Evolutionary conservation across 23 tunicate species (phyloP).

Genomic region (Trididemnum miniatum): DNA sequence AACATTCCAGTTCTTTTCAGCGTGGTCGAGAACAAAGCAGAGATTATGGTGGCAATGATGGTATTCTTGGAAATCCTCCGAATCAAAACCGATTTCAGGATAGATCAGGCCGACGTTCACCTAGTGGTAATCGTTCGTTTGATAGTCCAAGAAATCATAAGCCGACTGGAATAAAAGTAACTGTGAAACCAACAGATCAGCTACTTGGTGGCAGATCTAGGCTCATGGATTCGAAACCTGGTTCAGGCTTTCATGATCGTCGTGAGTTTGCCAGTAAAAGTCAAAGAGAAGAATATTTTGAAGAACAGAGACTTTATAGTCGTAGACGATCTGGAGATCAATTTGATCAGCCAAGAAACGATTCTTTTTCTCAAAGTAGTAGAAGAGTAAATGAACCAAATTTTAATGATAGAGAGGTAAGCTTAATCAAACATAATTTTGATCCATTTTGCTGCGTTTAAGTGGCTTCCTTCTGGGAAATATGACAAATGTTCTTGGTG

Average conservation of each 20-base stretch:
- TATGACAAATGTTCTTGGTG: no score
- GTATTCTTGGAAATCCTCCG: neutral
- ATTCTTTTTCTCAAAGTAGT: slow-evolving; percentile 25
- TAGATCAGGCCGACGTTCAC: neutral
- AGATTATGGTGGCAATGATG: neutral
- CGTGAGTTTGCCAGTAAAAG: neutral
- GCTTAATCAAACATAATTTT: no score
- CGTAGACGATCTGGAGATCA: slow-evolving; percentile 13
- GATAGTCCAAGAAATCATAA: neutral
- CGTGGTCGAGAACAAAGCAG: slow-evolving; percentile 9
- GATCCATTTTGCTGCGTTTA: no score
- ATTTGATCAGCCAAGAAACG: slow-evolving; percentile 12
- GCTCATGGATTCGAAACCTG: slow-evolving; percentile 1
- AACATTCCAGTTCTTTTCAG: slow-evolving; percentile 2
- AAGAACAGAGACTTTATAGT: slow-evolving; percentile 7
- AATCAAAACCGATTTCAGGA: neutral
- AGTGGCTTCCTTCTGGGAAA: no score
- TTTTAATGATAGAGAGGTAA: slow-evolving; percentile 31
- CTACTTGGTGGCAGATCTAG: slow-evolving; percentile 1
- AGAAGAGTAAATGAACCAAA: slow-evolving; percentile 27
- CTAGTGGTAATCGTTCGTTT: neutral
- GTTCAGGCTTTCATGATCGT: slow-evolving; percentile 3
- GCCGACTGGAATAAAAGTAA: slow-evolving; percentile 12
- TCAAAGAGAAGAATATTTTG: slow-evolving; percentile 20
- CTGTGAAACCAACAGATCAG: slow-evolving; percentile 16